Conservation (phyloP, 2,888 invertebrate species). For the Imbricaverruca yamaguchii region DNA sequence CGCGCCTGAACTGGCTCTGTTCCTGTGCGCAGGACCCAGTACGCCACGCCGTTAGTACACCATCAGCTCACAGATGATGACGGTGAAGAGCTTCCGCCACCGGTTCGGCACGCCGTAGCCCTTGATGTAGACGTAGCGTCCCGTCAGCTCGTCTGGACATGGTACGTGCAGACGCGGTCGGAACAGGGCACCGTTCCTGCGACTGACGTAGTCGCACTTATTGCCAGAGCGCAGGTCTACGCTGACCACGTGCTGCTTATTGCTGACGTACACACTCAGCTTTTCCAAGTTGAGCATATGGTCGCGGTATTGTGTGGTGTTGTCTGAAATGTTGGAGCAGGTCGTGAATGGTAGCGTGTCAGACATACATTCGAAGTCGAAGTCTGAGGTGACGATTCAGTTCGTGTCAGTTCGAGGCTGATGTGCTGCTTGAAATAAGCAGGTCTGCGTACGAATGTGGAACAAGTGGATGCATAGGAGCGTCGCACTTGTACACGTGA, state of each 20-base stretch:
- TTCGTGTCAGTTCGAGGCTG: too few species aligned
- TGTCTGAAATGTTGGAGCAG: background rate
- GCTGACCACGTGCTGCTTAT: constrained; percentile 39
- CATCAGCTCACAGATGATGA: constrained; percentile 48
- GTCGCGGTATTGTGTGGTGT: constrained; percentile 37
- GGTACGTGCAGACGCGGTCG: constrained; percentile 44
- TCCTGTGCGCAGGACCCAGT: too few species aligned
- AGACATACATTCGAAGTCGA: too few species aligned
- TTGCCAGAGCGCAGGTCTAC: constrained; percentile 35
- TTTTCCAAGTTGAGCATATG: constrained; percentile 47
- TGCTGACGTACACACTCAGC: constrained; percentile 46
- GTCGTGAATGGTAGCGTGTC: too few species aligned
- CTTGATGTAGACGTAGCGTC: constrained; percentile 47
- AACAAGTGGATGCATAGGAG: too few species aligned
- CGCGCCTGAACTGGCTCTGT: too few species aligned
- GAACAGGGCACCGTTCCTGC: constrained; percentile 46
- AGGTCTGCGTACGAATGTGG: too few species aligned
- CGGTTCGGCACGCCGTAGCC: constrained; percentile 46
- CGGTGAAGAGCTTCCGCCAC: constrained; percentile 46
- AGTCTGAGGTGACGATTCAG: too few species aligned
- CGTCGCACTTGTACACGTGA: too few species aligned
- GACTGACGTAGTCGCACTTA: constrained; percentile 45
- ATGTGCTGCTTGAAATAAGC: too few species aligned
- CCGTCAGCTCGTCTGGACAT: constrained; percentile 41
- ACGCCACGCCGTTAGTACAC: constrained; percentile 39